Percentiles rank a stretch among this genome's conserved stretches.
Evolutionary conservation across 2,113 vertebrate species (phyloP).

Genomic region (Peucedramus taeniatus): DNA sequence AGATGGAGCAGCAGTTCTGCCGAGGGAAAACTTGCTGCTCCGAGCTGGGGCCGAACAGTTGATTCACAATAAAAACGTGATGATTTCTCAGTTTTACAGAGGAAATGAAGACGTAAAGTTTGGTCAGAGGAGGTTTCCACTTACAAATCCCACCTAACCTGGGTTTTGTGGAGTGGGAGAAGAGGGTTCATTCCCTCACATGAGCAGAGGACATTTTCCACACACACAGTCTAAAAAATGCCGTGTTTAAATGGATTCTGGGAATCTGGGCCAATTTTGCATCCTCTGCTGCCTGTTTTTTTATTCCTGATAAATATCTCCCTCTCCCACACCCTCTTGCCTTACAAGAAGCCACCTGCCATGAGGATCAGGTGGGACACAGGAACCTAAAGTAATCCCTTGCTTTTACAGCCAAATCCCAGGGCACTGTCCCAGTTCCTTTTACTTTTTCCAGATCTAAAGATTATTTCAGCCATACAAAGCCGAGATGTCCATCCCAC

Average conservation of each 20-base stretch:
- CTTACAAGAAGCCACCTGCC: not conserved
- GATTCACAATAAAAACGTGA: not conserved
- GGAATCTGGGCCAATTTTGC: not conserved
- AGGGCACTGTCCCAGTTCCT: not conserved
- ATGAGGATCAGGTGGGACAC: not conserved
- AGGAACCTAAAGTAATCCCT: not conserved
- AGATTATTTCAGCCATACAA: not conserved
- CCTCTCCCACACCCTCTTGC: not conserved
- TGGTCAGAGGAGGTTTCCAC: not conserved
- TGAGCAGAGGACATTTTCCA: not conserved
- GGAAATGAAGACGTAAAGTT: not conserved
- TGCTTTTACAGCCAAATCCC: not conserved
- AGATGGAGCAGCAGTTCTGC: not conserved
- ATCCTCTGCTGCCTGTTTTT: not conserved
- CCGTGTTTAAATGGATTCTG: not conserved
- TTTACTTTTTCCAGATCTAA: not conserved
- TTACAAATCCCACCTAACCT: not conserved
- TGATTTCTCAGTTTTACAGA: not conserved
- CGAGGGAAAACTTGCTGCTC: not conserved
- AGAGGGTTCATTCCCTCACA: fast-evolving
- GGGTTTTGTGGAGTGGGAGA: not conserved
- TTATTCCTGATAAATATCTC: not conserved
- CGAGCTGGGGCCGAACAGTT: not conserved
- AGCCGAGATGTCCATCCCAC: fast-evolving
- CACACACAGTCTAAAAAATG: not conserved